Evolutionary conservation across 2,113 vertebrate genomes (phyloP), one percentile per base, ranked within the genome.

Genomic region (Pristiophorus japonicus): DNA sequence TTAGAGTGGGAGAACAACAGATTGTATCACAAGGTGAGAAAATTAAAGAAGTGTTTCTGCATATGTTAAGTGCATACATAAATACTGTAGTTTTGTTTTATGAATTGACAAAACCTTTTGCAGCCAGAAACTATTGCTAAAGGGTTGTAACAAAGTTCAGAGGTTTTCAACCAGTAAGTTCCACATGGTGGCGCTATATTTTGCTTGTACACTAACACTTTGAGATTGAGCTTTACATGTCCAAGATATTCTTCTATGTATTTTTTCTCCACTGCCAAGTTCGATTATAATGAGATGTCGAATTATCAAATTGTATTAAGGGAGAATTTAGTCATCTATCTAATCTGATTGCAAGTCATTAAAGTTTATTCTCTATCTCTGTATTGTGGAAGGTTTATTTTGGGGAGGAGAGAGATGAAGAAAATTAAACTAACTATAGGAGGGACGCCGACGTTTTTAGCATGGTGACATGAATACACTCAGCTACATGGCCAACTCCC

Each of bases 1-100:
- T 96, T 99, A 98, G 99, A 99, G 97, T 99, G 99, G 99, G 99
- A 99, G 97, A 99, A 99, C 97, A 99, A 99, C 98, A 97, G 99
- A 97, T 97, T 99, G 96, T 99, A 99, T 97, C 99, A 99, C 97
- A 99, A 99, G 99, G 99, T 99, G 98, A 98, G 97, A 16, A 59
- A 67, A 11, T 45, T 70, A 14, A 67, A 67, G 20, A 42, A 73
- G 12, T 47, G 12, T 70, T 5, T 70, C 10, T 30, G 11, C 11
- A 24, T 67, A 34, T 90, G 51, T 27, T 45, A 12, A 30, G 92
- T 42, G 0, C 20, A 70, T 42, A 1, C 20, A 70, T 63, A 63
- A 16, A 91, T 63, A 91, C 1, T 63, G 8, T 94, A 94, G 62
- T 70, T 94, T 16, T 73, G 14, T 38, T 38, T n/a, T 51, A 51